Evolutionary conservation across 2,113 vertebrate genomes (phyloP).

Genomic region (Pterocles orientalis): DNA sequence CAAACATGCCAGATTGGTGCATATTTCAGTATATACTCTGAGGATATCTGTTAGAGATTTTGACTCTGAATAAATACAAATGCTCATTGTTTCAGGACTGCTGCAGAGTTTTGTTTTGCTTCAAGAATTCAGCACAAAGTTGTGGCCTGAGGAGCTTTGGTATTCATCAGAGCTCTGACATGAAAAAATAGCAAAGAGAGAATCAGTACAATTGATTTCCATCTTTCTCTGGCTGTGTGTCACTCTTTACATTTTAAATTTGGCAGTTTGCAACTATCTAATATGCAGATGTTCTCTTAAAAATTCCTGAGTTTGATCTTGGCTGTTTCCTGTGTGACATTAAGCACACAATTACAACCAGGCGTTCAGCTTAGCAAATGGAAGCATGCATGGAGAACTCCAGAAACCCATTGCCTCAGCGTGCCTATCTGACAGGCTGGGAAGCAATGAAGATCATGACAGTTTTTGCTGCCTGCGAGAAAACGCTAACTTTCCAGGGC

Average conservation of each 20-base stretch:
- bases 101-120: background rate
- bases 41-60: background rate
- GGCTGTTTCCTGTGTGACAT: background rate
- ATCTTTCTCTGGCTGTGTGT: background rate
- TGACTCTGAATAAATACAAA: background rate
- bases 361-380: background rate
- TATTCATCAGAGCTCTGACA: background rate
- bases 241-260: background rate
- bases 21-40: background rate
- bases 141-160: background rate
- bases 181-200: background rate
- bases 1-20: background rate
- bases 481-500: background rate
- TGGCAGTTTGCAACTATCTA: conserved; percentile 16
- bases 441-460: background rate
- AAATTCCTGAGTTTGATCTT: conserved; percentile 52
- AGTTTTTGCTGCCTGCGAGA: background rate
- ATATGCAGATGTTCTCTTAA: conserved; percentile 42
- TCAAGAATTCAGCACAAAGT: background rate
- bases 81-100: background rate
- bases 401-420: background rate
- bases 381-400: background rate
- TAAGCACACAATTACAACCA: conserved; percentile 3
- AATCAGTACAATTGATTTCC: background rate
- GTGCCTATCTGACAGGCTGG: background rate